phyloP scores from a whole-genome alignment of 2,797 vertebrate species.

The Clamator glandarius region DNA sequence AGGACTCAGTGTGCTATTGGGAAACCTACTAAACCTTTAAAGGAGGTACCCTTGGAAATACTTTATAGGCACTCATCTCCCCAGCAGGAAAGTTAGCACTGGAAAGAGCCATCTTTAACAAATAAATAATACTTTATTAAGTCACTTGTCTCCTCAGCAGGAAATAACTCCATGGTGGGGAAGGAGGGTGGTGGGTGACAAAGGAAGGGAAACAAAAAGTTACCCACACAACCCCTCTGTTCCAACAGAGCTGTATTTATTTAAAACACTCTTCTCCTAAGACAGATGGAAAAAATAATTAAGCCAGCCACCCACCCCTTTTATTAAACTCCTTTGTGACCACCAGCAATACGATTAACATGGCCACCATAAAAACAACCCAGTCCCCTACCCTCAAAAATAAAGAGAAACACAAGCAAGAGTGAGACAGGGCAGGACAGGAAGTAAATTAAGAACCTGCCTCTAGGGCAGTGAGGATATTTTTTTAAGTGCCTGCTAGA shows the following conservation, averaged over 20 bases:
- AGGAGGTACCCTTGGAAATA: slow-evolving; percentile 46
- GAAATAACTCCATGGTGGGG: slow-evolving; percentile 28
- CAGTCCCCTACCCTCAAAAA: slow-evolving; percentile 53
- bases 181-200: slow-evolving; percentile 39
- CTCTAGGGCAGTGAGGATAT: slow-evolving; percentile 28
- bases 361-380: slow-evolving; percentile 60
- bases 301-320: slow-evolving; percentile 62
- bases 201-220: slow-evolving; percentile 50
- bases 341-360: slow-evolving; percentile 66
- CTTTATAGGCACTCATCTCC: slow-evolving; percentile 52
- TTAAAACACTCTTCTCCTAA: slow-evolving; percentile 69
- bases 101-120: slow-evolving; percentile 49
- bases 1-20: background rate
- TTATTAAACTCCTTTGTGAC: slow-evolving; percentile 71
- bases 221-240: slow-evolving; percentile 20
- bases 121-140: slow-evolving; percentile 69
- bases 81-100: slow-evolving; percentile 32
- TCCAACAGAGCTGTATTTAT: slow-evolving; percentile 49
- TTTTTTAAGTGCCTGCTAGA: slow-evolving; percentile 20
- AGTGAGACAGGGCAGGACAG: slow-evolving; percentile 53
- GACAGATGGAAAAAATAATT: slow-evolving; percentile 73
- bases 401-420: slow-evolving; percentile 44
- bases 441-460: slow-evolving; percentile 70
- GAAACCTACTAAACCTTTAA: slow-evolving; percentile 42
- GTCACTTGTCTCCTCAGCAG: slow-evolving; percentile 60